Evolutionary conservation across 2,888 invertebrate genomes (phyloP).

Genomic region (Ommatoiulus sabulosus): DNA sequence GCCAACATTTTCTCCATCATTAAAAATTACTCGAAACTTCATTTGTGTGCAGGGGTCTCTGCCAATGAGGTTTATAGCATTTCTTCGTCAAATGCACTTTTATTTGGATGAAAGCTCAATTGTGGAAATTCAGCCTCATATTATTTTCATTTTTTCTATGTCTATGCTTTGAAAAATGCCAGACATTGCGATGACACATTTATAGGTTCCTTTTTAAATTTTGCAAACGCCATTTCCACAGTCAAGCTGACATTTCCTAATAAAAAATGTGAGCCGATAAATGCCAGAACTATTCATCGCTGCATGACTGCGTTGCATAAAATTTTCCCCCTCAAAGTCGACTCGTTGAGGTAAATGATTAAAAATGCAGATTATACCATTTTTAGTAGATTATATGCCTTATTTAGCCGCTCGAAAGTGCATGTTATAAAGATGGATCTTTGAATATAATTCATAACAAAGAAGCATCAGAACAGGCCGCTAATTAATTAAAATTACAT

Average conservation of each 20-base stretch:
- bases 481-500: no score
- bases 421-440: no score
- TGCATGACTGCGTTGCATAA: not conserved
- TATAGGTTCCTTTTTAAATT: not conserved
- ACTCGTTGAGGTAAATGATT: not conserved
- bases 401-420: no score
- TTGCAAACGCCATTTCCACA: not conserved
- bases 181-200: constrained; percentile 4
- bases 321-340: not conserved
- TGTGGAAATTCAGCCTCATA: no score
- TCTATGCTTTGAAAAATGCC: not conserved
- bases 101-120: not conserved
- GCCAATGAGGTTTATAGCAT: not conserved
- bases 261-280: not conserved
- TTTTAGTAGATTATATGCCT: no score
- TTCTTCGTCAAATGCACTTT: not conserved
- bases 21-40: not conserved
- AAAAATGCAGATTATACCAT: not conserved
- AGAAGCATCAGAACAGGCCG: no score
- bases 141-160: not conserved
- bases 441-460: no score
- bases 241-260: not conserved
- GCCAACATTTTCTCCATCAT: not conserved
- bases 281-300: not conserved
- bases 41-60: no score